Evolutionary conservation across 2,797 vertebrate species (phyloP).

Genomic region (Malacoraja senta): DNA sequence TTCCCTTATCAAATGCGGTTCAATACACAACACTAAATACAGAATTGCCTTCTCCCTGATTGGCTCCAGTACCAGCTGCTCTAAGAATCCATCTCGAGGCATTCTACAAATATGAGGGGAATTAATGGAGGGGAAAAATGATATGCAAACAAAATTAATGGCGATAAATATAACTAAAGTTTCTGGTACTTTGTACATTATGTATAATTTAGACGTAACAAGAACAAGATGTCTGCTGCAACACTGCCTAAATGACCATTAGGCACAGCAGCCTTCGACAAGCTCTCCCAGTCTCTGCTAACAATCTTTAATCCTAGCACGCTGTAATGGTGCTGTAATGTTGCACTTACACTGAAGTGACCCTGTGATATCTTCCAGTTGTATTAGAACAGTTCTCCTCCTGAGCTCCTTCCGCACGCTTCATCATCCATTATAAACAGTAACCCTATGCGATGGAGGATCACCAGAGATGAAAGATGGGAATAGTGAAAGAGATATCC

Average conservation of each 20-base stretch:
- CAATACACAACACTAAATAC: too few relatives aligned
- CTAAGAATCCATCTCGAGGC: too few relatives aligned
- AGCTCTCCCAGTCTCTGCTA: constrained; percentile 43
- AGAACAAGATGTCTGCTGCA: too few relatives aligned
- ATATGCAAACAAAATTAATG: not conserved
- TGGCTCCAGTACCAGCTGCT: too few relatives aligned
- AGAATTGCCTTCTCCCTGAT: too few relatives aligned
- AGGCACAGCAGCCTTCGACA: constrained; percentile 46
- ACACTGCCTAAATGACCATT: not conserved
- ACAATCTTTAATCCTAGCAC: constrained; percentile 51
- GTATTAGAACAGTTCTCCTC: constrained; percentile 49
- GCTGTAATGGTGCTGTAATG: constrained; percentile 52
- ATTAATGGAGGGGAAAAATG: not conserved
- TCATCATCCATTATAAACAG: constrained; percentile 61
- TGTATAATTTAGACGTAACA: not conserved
- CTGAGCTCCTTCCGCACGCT: not conserved
- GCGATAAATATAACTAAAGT: not conserved
- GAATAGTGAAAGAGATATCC: constrained; percentile 38
- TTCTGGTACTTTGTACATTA: not conserved
- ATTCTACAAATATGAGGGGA: not conserved
- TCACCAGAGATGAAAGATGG: constrained; percentile 60
- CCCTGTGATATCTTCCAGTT: constrained; percentile 82
- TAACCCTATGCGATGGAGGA: constrained; percentile 54
- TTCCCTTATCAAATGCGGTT: too few relatives aligned
- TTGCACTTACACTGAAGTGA: constrained; percentile 57